These are phyloP conservation scores for Euleptes europaea DNA, from an alignment of 2,113 vertebrate species.

Conservation along the genomic window DNA sequence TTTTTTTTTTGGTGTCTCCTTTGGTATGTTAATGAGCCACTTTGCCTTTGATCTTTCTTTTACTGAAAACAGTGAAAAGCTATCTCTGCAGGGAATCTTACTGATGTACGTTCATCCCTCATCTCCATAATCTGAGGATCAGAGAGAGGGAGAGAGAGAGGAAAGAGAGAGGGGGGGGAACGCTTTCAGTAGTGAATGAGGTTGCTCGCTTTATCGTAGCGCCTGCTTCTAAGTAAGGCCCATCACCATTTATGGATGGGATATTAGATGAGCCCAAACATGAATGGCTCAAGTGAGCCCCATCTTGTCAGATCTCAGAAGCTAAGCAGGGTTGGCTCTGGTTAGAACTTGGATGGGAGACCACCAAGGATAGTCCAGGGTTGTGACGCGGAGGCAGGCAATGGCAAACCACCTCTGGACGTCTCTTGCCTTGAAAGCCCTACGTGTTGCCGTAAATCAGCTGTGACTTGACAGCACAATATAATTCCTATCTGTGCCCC, in stretches of 20 bases:
- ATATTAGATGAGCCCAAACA: no score
- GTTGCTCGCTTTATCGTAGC: constrained; percentile 68
- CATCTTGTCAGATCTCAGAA: no score
- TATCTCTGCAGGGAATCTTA: constrained; percentile 85
- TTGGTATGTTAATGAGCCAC: constrained; percentile 86
- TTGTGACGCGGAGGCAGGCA: no score
- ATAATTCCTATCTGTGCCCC: no score
- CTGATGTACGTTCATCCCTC: constrained; percentile 79
- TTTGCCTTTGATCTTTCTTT: constrained; percentile 84
- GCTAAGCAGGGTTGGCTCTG: no score
- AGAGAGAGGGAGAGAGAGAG: constrained; percentile 71
- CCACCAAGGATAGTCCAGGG: no score
- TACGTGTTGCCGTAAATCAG: no score
- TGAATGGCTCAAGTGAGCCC: no score
- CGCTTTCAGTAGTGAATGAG: constrained; percentile 75
- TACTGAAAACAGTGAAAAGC: constrained; percentile 83
- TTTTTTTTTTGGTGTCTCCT: constrained; percentile 72
- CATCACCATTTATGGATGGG: constrained; percentile 51
- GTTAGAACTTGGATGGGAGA: no score
- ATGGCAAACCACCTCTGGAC: no score
- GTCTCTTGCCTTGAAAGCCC: no score
- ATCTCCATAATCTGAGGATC: constrained; percentile 84
- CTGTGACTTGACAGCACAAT: no score
- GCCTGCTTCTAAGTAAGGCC: constrained; percentile 65
- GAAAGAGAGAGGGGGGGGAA: constrained; percentile 71